Evolutionary conservation across 2,797 vertebrate genomes (phyloP).

Genomic region (Tapera naevia): DNA sequence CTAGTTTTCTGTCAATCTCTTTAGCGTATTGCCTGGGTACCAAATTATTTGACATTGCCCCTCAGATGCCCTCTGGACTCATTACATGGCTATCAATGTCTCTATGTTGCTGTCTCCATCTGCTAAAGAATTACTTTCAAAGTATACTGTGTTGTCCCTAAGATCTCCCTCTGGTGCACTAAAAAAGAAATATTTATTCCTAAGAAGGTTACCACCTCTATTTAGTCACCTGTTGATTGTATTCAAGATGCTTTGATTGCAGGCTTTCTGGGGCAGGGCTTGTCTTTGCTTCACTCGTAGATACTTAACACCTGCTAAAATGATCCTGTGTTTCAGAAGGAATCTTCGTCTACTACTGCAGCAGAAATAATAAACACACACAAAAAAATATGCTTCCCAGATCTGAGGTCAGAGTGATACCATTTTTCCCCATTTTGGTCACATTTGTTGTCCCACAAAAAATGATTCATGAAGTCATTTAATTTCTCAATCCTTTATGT

Average conservation of each 20-base stretch:
- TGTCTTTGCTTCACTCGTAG: background rate
- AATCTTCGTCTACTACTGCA: background rate
- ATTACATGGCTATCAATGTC: conserved; percentile 33
- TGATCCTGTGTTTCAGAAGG: background rate
- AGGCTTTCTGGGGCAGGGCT: conserved; percentile 32
- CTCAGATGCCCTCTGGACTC: conserved; percentile 30
- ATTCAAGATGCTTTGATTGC: conserved; percentile 35
- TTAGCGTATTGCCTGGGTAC: background rate
- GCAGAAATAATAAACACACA: conserved; percentile 15
- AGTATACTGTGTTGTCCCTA: conserved; percentile 35
- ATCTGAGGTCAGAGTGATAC: conserved; percentile 3
- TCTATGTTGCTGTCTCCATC: conserved; percentile 19
- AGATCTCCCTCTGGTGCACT: conserved; percentile 38
- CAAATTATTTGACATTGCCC: conserved; percentile 45
- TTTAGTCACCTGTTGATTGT: conserved; percentile 66
- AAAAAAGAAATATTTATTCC: conserved; percentile 60
- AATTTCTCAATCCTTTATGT: conserved; percentile 48
- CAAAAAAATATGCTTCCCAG: background rate
- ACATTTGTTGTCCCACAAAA: conserved; percentile 59
- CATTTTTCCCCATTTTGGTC: conserved; percentile 35
- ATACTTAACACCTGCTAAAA: background rate
- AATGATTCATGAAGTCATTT: conserved; percentile 49
- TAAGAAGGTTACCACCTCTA: conserved; percentile 56
- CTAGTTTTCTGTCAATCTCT: conserved; percentile 6
- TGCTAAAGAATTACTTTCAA: conserved; percentile 44